Evolutionary conservation across 2,797 vertebrate genomes (phyloP).

Genomic region (Emys orbicularis): DNA sequence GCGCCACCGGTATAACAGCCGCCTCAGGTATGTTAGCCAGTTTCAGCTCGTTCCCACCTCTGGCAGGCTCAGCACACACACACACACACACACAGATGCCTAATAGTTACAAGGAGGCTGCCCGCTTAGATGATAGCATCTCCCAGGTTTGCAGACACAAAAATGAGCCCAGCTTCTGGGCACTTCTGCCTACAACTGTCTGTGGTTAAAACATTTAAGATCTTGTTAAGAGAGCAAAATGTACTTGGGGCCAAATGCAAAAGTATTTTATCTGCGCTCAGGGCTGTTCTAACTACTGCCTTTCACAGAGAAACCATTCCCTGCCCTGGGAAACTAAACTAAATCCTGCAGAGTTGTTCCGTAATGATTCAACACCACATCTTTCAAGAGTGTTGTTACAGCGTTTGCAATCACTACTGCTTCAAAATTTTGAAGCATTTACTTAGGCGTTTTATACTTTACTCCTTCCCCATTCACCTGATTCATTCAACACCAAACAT

Average conservation of each 20-base stretch:
- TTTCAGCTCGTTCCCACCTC: constrained; percentile 85
- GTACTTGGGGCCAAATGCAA: neutral
- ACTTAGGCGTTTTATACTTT: neutral
- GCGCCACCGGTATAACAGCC: constrained; percentile 90
- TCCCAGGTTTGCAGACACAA: neutral
- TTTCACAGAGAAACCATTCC: neutral
- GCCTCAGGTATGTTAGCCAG: constrained; percentile 91
- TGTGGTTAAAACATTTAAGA: neutral
- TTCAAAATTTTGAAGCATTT: neutral
- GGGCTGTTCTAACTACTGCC: neutral
- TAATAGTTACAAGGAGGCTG: neutral
- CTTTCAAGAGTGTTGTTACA: neutral
- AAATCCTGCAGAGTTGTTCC: neutral
- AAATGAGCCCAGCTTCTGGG: neutral
- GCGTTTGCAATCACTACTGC: neutral
- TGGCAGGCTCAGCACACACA: neutral
- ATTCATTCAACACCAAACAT: constrained; percentile 21
- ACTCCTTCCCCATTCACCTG: constrained; percentile 1
- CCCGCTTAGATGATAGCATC: neutral
- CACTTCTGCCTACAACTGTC: constrained; percentile 10
- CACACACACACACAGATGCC: neutral
- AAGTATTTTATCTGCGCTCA: neutral
- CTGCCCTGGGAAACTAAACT: neutral
- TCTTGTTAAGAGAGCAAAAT: neutral
- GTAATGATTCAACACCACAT: neutral